phyloP scores from a whole-genome alignment of 2,888 invertebrate genomes.

The Dilophus febrilis region DNA sequence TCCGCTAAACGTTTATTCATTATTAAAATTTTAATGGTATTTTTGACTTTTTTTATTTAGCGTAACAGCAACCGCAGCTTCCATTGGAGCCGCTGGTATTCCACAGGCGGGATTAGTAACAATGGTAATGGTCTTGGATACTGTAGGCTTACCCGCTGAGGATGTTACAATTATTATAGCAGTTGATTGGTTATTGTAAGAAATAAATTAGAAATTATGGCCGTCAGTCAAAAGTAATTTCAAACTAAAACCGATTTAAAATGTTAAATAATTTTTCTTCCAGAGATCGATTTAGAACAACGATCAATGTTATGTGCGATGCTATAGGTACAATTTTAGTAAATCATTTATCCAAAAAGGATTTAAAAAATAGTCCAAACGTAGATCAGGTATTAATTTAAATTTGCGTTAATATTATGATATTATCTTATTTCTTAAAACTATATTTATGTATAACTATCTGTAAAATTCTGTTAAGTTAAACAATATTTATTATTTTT shows the following conservation, averaged over 20 bases:
- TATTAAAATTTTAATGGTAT: no score
- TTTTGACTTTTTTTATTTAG: slow-evolving; percentile 31
- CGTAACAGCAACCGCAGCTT: slow-evolving; percentile 90
- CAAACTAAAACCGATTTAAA: no score
- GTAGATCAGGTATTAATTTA: slow-evolving; percentile 27
- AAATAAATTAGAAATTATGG: no score
- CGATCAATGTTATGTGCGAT: slow-evolving; percentile 91
- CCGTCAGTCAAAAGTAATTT: no score
- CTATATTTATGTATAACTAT: no score
- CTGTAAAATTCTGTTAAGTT: no score
- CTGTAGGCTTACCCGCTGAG: slow-evolving; percentile 75
- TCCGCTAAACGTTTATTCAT: no score
- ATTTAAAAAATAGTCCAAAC: slow-evolving; percentile 34
- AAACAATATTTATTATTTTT: no score
- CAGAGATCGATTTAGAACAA: slow-evolving; percentile 74
- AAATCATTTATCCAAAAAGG: slow-evolving; percentile 61
- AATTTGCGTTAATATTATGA: slow-evolving; percentile 16
- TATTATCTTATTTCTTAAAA: neutral
- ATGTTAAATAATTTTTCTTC: no score
- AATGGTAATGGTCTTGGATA: slow-evolving; percentile 89
- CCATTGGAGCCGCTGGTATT: slow-evolving; percentile 94
- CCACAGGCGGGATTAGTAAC: slow-evolving; percentile 91
- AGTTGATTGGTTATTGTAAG: slow-evolving; percentile 85
- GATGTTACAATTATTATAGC: slow-evolving; percentile 82
- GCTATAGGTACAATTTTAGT: slow-evolving; percentile 87